Percentiles rank a stretch among this genome's conserved stretches.
Conservation (phyloP, 2,113 vertebrate species). For the Eolophus roseicapilla region DNA sequence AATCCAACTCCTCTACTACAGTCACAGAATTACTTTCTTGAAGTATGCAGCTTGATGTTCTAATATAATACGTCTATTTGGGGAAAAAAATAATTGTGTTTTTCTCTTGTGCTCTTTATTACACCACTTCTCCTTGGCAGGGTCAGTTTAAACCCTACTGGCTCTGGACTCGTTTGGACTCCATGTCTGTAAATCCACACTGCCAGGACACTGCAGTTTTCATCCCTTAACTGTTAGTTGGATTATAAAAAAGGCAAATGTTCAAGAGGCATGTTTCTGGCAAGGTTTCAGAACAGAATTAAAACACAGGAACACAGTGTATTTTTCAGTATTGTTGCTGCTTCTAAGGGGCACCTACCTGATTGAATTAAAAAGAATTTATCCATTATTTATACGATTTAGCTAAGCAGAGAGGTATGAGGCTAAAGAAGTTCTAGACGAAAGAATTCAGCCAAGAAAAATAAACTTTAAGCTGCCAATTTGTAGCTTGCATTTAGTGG, state of each 20-base stretch:
- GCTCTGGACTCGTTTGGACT: background rate
- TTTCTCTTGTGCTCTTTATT: background rate
- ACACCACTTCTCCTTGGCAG: background rate
- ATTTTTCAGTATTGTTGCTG: slow-evolving; percentile 18
- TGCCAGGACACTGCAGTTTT: background rate
- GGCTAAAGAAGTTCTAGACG: background rate
- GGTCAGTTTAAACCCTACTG: background rate
- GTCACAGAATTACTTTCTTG: background rate
- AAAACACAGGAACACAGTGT: background rate
- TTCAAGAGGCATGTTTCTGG: background rate
- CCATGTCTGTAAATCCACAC: background rate
- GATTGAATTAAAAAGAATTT: slow-evolving; percentile 31
- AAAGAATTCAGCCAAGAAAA: slow-evolving; percentile 35
- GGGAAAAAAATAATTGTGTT: background rate
- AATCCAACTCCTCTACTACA: background rate
- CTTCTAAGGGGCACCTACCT: slow-evolving; percentile 1
- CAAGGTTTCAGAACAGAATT: background rate
- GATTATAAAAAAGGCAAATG: background rate
- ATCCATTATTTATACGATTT: background rate
- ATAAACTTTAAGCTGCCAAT: slow-evolving; percentile 29
- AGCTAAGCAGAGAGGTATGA: slow-evolving; percentile 34
- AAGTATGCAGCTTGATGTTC: background rate
- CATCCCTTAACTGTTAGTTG: background rate
- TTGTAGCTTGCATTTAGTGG: slow-evolving; percentile 7
- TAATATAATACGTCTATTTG: background rate